phyloP scores from a whole-genome alignment of 1,140 invertebrate genomes.

The Drosophila bifasciata region DNA sequence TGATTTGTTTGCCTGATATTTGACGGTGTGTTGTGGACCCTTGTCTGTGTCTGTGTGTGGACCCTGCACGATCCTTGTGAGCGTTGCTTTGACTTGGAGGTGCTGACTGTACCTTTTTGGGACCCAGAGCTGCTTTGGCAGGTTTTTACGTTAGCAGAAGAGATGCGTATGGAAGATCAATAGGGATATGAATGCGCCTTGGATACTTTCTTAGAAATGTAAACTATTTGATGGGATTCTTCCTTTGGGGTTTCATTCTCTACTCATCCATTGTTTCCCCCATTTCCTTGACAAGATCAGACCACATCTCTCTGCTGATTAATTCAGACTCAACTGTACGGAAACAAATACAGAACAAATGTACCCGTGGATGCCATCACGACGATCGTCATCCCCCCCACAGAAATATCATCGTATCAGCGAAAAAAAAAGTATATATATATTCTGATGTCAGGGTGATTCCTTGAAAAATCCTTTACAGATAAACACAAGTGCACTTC shows the following conservation, averaged over 20 bases:
- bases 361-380: too few relatives aligned
- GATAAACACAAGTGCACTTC: conserved; percentile 53
- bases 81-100: conserved; percentile 1
- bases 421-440: conserved; percentile 8
- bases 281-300: too few relatives aligned
- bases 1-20: conserved; percentile 46
- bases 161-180: too few relatives aligned
- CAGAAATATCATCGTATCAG: conserved; percentile 36
- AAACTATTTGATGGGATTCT: too few relatives aligned
- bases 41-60: conserved; percentile 5
- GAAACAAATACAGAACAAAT: not conserved
- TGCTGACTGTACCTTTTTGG: conserved; percentile 56
- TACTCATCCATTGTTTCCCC: too few relatives aligned
- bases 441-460: conserved; percentile 23
- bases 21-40: too few relatives aligned
- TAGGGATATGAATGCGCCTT: too few relatives aligned
- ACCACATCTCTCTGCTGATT: too few relatives aligned
- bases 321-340: conserved; percentile 19
- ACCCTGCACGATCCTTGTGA: conserved; percentile 54
- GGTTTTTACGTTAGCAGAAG: too few relatives aligned
- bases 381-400: conserved; percentile 11
- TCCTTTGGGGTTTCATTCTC: too few relatives aligned
- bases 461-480: conserved; percentile 74
- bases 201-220: too few relatives aligned
- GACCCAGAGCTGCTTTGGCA: not conserved